phyloP scores from a whole-genome alignment of 2,113 vertebrate species.

The Caretta caretta region DNA sequence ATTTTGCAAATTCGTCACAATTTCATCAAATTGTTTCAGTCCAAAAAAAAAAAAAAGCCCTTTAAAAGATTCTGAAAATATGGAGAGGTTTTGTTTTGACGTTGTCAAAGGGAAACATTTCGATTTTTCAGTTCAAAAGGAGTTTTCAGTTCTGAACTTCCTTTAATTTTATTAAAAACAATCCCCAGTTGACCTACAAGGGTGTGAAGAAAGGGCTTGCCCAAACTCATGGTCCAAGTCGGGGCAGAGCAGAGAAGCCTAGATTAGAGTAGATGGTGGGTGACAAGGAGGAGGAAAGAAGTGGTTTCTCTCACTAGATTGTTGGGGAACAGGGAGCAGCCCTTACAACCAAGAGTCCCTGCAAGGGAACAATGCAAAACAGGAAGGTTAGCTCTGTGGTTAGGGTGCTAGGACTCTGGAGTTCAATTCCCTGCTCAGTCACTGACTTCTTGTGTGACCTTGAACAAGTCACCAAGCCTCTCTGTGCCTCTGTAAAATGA shows the following conservation, averaged over 20 bases:
- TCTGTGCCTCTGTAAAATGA: not conserved
- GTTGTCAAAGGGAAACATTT: not conserved
- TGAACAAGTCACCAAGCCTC: not conserved
- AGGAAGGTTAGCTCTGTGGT: not conserved
- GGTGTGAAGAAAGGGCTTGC: not conserved
- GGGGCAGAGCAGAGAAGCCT: not conserved
- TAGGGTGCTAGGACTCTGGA: not conserved
- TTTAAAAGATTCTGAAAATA: not conserved
- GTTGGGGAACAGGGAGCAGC: not conserved
- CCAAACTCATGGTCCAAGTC: not conserved
- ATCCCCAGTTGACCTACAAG: not conserved
- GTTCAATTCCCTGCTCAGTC: not conserved
- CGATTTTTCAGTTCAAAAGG: not conserved
- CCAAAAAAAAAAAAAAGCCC: not conserved
- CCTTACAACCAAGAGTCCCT: not conserved
- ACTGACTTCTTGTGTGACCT: not conserved
- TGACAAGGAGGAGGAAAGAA: not conserved
- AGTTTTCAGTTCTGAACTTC: not conserved
- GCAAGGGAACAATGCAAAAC: not conserved
- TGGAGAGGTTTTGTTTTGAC: not conserved
- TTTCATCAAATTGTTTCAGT: not conserved
- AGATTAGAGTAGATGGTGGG: not conserved
- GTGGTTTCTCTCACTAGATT: not conserved
- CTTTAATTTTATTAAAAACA: not conserved
- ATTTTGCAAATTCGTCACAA: not conserved